Evolutionary conservation across 2,797 vertebrate species (phyloP).

Genomic region (Mormyrus hasselquistii): DNA sequence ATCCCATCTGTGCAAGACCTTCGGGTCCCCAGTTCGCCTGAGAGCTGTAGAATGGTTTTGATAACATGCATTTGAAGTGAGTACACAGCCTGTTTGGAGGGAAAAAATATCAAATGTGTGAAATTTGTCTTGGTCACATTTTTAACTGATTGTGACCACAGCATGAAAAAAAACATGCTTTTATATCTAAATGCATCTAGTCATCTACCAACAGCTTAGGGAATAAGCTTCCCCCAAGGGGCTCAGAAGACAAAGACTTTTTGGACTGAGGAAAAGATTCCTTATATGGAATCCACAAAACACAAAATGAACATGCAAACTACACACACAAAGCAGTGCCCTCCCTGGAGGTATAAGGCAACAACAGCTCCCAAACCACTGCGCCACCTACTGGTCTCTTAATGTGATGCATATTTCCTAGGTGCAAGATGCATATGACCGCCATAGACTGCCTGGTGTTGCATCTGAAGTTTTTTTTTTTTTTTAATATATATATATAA

Average conservation of each 20-base stretch:
- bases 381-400: background rate
- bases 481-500: background rate
- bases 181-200: background rate
- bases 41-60: background rate
- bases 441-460: background rate
- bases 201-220: background rate
- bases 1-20: background rate
- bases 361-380: background rate
- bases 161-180: background rate
- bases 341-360: background rate
- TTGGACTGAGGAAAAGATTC: background rate
- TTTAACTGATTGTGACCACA: background rate
- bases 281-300: background rate
- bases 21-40: background rate
- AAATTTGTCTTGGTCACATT: background rate
- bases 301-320: background rate
- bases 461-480: background rate
- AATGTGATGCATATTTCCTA: background rate
- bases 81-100: background rate
- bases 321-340: background rate
- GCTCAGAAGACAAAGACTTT: background rate
- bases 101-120: background rate
- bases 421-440: background rate
- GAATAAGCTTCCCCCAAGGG: background rate
- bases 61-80: constrained; percentile 1